A percentile compares a stretch with the other conserved stretches of the same genome.
These are phyloP conservation scores for Anthonomus grandis DNA, from an alignment of 1,140 invertebrate species.

Conservation along the genomic window DNA sequence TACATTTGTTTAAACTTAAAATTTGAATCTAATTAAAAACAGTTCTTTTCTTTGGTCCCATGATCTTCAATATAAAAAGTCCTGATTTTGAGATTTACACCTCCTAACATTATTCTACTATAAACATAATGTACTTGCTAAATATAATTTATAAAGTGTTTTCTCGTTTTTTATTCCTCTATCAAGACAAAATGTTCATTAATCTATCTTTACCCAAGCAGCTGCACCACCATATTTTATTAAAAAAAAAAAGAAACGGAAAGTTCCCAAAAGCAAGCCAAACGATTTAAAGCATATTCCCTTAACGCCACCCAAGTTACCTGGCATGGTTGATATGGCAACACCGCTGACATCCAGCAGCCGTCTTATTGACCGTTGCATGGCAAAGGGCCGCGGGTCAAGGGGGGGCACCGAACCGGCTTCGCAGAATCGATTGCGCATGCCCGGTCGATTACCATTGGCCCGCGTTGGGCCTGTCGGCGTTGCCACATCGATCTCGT, in stretches of 20 bases:
- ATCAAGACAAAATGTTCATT: no score
- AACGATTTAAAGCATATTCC: background rate
- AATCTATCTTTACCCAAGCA: no score
- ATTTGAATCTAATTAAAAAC: no score
- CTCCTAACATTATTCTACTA: no score
- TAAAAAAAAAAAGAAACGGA: background rate
- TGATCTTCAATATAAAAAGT: no score
- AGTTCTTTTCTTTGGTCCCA: no score
- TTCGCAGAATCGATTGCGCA: slow-evolving; percentile 45
- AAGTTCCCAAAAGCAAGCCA: background rate
- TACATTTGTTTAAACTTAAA: no score
- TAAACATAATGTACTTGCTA: no score
- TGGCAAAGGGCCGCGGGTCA: slow-evolving; percentile 20
- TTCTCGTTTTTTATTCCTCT: no score
- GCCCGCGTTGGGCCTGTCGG: slow-evolving; percentile 39
- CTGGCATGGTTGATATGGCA: background rate
- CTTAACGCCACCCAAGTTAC: background rate
- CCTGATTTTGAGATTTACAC: no score
- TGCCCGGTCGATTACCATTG: slow-evolving; percentile 39
- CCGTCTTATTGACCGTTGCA: slow-evolving; percentile 37
- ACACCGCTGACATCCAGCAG: slow-evolving; percentile 10
- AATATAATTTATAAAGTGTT: no score
- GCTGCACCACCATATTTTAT: background rate
- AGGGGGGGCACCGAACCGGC: slow-evolving; percentile 26
- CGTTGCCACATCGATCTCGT: slow-evolving; percentile 48